Evolutionary conservation across 2,888 invertebrate species (phyloP), one percentile per base, ranked within the genome.

Genomic region (Brenthis daphne): DNA sequence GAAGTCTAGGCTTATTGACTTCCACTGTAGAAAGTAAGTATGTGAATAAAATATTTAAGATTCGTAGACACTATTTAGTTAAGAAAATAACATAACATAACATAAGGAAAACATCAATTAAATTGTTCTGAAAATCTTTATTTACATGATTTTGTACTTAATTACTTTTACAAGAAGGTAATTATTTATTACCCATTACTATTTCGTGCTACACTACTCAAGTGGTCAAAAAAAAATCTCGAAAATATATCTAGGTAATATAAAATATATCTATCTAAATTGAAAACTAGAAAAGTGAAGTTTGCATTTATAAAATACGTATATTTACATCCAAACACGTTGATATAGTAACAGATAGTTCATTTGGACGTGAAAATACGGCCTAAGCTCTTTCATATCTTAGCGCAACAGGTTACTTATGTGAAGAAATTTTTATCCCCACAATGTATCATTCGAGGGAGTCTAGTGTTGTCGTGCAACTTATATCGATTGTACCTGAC

Each of bases 351-450:
- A 16, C 70, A 64, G 57, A 68, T 56, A 70, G 69, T 64, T 73
- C 66, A 68, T 74, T 74, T 70, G 61, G 58, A 68, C 60, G 68
- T 67, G 58, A 66, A 73, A 70, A 71, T 54, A 71, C 67, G 57
- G 69, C 70, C 67, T 74, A 70, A 72, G 69, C 80, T 79, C 77
- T 82, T 79, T 82, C 82, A 82, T 83, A 83, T 83, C 82, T 77
- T 75, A 67, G 68, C 81, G 88, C 91, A 91, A 91, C 91, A 91
- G 91, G 91, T 91, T 74, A 73, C 80, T 78, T 80, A 75, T 79
- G 81, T 81, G 80, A 83, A 83, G 86, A 89, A 86, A 90, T 90
- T 91, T 88, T 88, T 86, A 88, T 87, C 85, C 85, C 77, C 77
- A 80, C 86, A 89, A 90, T 90, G 87, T 90, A 90, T 90, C 90